A percentile compares a stretch with the other conserved stretches of the same genome.
Evolutionary conservation across 2,113 vertebrate species (phyloP).

Genomic region (Prochilodus magdalenae): DNA sequence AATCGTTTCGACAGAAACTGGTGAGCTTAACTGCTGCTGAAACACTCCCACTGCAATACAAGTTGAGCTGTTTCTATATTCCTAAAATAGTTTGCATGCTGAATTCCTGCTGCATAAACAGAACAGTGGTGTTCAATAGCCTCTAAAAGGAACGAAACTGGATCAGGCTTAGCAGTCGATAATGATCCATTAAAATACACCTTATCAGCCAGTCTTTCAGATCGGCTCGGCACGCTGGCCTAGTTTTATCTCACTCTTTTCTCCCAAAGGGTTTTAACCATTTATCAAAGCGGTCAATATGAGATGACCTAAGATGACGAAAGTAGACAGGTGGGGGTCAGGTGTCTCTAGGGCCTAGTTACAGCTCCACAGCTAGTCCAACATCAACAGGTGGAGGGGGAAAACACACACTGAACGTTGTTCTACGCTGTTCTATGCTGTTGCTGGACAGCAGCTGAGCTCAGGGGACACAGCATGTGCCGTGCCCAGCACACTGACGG

Average conservation of each 20-base stretch:
- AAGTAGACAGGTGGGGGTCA: slow-evolving; percentile 41
- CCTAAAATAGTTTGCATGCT: neutral
- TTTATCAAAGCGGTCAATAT: neutral
- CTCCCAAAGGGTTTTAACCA: neutral
- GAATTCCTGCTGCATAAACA: neutral
- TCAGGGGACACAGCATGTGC: slow-evolving; percentile 1
- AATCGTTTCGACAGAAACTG: too few species aligned
- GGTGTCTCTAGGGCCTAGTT: slow-evolving; percentile 23
- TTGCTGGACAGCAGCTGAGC: slow-evolving; percentile 21
- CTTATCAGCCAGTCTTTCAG: neutral
- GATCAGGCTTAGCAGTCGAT: neutral
- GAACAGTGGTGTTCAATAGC: too few species aligned
- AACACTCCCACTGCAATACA: too few species aligned
- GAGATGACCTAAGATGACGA: slow-evolving; percentile 27
- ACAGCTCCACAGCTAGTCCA: slow-evolving; percentile 41
- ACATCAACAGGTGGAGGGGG: slow-evolving; percentile 73
- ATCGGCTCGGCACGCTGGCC: neutral
- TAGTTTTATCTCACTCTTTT: neutral
- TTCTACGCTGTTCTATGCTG: neutral
- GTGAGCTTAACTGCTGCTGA: too few species aligned
- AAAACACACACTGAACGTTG: slow-evolving; percentile 57
- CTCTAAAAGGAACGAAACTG: too few species aligned
- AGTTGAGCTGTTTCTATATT: too few species aligned
- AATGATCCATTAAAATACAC: neutral
- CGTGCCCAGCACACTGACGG: slow-evolving; percentile 16